Evolutionary conservation across 2,888 invertebrate species (phyloP).

Genomic region (Synergus itoensis): DNA sequence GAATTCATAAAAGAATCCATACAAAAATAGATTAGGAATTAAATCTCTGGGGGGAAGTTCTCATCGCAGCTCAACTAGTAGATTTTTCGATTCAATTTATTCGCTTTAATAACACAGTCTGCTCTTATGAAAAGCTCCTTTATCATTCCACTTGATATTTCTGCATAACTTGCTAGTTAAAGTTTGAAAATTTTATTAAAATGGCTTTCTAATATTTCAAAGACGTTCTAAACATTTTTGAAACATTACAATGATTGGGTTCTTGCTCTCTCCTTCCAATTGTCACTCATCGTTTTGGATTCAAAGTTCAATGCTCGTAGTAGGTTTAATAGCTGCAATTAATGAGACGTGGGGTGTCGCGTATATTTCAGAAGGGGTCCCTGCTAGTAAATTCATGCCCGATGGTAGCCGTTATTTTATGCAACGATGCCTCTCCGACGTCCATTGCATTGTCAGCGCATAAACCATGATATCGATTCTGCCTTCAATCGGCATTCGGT

Average conservation of each 20-base stretch:
- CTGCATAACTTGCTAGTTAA: background rate
- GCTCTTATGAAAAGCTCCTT: background rate
- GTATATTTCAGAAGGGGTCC: constrained; percentile 3
- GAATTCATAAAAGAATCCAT: constrained; percentile 24
- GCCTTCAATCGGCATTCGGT: constrained; percentile 29
- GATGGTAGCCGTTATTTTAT: constrained; percentile 55
- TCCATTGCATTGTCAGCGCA: constrained; percentile 56
- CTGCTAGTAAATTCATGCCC: constrained; percentile 27
- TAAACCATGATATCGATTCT: constrained; percentile 34
- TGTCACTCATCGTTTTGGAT: background rate
- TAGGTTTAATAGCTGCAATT: constrained; percentile 34
- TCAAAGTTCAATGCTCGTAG: background rate
- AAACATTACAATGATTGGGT: no score
- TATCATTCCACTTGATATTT: background rate
- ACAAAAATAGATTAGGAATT: constrained; percentile 27
- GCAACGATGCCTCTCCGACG: constrained; percentile 54
- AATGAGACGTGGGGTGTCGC: constrained; percentile 5
- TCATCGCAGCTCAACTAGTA: constrained; percentile 23
- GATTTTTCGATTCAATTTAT: constrained; percentile 21
- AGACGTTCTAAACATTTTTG: no score
- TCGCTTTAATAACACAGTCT: background rate
- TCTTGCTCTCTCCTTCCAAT: background rate
- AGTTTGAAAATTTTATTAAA: background rate
- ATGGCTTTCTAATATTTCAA: no score
- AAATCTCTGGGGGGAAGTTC: constrained; percentile 11